Conservation (phyloP, 2,113 vertebrate genomes). For the Gavialis gangeticus region DNA sequence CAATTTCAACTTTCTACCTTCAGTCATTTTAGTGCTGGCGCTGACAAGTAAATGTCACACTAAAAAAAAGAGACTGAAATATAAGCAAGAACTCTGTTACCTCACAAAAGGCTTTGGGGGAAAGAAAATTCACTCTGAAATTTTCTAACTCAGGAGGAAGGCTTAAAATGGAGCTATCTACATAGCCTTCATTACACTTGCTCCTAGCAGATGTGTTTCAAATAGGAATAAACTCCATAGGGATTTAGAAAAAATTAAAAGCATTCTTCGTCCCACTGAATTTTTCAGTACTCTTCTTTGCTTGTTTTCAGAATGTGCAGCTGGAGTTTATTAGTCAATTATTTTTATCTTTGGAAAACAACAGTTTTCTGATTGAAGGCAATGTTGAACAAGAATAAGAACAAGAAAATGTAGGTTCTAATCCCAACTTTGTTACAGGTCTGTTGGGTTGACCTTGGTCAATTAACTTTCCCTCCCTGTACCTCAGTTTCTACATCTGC, state of each 20-base stretch:
- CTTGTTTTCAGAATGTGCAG: not conserved
- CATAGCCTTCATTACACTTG: not conserved
- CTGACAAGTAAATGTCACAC: conserved; percentile 32
- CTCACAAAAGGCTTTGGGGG: not conserved
- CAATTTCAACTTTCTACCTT: conserved; percentile 2
- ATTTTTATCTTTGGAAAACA: no score
- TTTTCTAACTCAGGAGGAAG: not conserved
- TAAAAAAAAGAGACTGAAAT: no score
- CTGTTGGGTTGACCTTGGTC: no score
- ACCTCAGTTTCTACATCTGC: rapidly evolving
- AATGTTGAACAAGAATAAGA: no score
- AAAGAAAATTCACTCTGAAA: not conserved
- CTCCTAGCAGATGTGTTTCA: not conserved
- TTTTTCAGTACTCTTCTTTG: not conserved
- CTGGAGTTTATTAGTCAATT: no score
- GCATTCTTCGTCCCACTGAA: not conserved
- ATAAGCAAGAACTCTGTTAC: not conserved
- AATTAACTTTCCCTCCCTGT: no score
- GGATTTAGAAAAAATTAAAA: not conserved
- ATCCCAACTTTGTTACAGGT: no score
- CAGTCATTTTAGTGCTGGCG: not conserved
- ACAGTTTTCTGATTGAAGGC: no score
- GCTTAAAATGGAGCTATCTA: not conserved
- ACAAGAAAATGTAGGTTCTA: no score
- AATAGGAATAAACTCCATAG: not conserved